Evolutionary conservation across 2,888 invertebrate species (phyloP), one percentile per base, ranked within the genome.

Genomic region (Deroplatys truncata): DNA sequence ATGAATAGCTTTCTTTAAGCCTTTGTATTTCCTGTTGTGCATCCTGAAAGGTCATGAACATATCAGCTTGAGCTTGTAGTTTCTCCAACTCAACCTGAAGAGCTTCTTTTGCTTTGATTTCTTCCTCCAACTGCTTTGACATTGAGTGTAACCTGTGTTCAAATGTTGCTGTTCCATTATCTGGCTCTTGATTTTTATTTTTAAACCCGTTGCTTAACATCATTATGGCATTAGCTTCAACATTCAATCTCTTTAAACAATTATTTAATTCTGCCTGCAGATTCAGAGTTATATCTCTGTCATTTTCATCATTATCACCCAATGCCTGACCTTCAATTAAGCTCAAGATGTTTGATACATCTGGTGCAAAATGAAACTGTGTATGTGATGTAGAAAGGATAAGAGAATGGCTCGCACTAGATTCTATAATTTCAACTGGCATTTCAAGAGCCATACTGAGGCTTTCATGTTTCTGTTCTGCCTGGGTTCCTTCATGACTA

Each of bases 311-410:
- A 92, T 95, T 95, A 85, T 94, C 94, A 82, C 95, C 93, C 20
- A 96, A 93, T 35, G 94, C 94, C 20, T 95, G 95, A 92, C 95
- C 94, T 90, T 96, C 96, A 85, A 96, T 94, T 88, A 95, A 95
- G 89, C 94, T 94, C 90, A 95, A 93, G 91, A 95, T 94, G 88
- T 94, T 95, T 91, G 93, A 94, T 84, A 96, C 95, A 92, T 96
- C 96, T 0, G 97, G 97, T 28, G 96, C 96, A 92, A 97, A 96
- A 92, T 96, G 97, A 84, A 97, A 95, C 91, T 95, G 20, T 5
- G 7, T 16, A 20, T 20, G 20, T 72, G 56, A 25, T 72, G 20
- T 7, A 20, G 56, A 72, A 20, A 20, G 20, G 56, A 15, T 90
- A 56, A 84, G 89, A 31, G 49, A 83, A 8, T 43, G 83, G 16